Percentiles rank a stretch among this genome's conserved stretches.
Evolutionary conservation across 2,888 invertebrate species (phyloP).

Genomic region (Rhagium mordax): DNA sequence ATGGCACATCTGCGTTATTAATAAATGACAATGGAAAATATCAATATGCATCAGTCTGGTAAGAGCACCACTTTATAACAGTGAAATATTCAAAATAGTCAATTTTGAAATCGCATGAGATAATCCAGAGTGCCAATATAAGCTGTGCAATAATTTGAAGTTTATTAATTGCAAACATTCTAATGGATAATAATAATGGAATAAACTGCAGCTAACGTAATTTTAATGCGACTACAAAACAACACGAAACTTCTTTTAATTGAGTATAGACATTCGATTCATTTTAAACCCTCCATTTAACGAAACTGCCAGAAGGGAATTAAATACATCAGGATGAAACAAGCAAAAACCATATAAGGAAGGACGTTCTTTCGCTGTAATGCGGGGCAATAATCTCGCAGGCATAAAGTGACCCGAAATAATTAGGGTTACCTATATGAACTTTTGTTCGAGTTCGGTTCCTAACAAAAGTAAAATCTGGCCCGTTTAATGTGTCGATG

Average conservation of each 20-base stretch:
- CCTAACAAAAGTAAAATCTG: neutral
- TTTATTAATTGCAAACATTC: too few relatives aligned
- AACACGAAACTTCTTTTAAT: neutral
- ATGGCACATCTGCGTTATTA: too few relatives aligned
- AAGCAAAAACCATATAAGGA: neutral
- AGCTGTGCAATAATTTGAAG: too few relatives aligned
- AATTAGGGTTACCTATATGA: neutral
- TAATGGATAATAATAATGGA: too few relatives aligned
- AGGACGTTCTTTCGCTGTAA: neutral
- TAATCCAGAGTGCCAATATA: too few relatives aligned
- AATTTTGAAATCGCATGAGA: too few relatives aligned
- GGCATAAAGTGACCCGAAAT: conserved; percentile 10
- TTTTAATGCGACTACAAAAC: neutral
- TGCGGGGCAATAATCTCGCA: neutral
- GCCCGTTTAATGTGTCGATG: neutral
- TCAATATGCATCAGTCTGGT: too few relatives aligned
- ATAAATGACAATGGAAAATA: too few relatives aligned
- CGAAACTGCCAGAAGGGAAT: neutral
- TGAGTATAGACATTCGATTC: neutral
- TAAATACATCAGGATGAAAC: neutral
- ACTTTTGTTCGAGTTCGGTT: neutral
- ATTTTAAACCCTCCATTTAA: neutral
- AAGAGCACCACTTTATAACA: too few relatives aligned
- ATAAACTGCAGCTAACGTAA: neutral
- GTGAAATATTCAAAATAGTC: too few relatives aligned